Evolutionary conservation across 2,888 invertebrate genomes (phyloP).

Genomic region (Macrosoma leucophasiata): DNA sequence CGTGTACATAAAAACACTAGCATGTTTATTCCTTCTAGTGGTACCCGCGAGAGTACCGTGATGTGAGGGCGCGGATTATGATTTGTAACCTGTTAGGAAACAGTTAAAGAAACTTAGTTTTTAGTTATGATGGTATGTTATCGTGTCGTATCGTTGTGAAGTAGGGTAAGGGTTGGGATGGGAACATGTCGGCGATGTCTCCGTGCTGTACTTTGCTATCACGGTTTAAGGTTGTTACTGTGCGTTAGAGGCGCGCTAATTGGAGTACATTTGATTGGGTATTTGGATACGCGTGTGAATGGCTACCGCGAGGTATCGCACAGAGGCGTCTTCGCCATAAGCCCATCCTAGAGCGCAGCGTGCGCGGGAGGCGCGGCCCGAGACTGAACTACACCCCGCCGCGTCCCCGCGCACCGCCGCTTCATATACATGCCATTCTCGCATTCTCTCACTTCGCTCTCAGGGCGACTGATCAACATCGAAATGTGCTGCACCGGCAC

Average conservation of each 20-base stretch:
- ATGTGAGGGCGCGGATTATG: constrained; percentile 39
- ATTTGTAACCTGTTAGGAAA: constrained; percentile 59
- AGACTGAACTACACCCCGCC: constrained; percentile 68
- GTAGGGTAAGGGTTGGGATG: constrained; percentile 66
- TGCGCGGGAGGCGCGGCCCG: constrained; percentile 56
- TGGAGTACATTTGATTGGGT: too few species aligned
- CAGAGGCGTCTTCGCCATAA: too few species aligned
- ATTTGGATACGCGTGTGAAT: too few species aligned
- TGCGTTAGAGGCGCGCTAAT: too few species aligned
- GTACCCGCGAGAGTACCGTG: constrained; percentile 50
- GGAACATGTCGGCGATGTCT: too few species aligned
- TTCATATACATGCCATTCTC: constrained; percentile 58
- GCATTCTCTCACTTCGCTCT: constrained; percentile 31
- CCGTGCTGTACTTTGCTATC: too few species aligned
- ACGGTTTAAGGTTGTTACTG: too few species aligned
- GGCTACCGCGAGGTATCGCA: too few species aligned
- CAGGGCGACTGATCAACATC: too few species aligned
- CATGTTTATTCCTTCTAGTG: constrained; percentile 66
- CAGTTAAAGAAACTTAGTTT: constrained; percentile 62
- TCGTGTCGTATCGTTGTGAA: constrained; percentile 72
- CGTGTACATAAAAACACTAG: constrained; percentile 56
- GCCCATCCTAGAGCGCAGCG: constrained; percentile 39
- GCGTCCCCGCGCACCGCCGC: constrained; percentile 37
- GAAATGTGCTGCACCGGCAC: too few species aligned
- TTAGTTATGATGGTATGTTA: too few species aligned